Evolutionary conservation across 2,888 invertebrate species (phyloP).

Genomic region (Andrena dorsata): DNA sequence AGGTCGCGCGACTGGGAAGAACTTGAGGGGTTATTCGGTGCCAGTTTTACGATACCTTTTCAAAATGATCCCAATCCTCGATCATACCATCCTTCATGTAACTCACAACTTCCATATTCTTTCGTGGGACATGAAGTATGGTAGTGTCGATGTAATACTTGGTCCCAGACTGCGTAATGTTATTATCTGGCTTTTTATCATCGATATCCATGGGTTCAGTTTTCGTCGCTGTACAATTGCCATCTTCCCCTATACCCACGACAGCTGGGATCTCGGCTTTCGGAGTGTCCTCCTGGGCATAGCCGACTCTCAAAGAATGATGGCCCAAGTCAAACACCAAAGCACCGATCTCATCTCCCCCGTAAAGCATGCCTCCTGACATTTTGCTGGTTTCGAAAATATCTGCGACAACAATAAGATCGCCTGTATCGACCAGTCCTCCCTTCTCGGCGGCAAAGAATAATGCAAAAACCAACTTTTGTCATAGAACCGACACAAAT

Average conservation of each 20-base stretch:
- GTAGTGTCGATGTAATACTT: constrained; percentile 97
- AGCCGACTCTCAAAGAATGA: constrained; percentile 95
- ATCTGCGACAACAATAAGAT: constrained; percentile 43
- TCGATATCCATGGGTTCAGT: constrained; percentile 89
- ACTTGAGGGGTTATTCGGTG: neutral
- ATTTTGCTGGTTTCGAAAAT: constrained; percentile 55
- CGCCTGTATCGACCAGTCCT: neutral
- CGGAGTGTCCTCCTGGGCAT: constrained; percentile 99
- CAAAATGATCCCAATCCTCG: constrained; percentile 99
- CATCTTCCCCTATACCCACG: constrained; percentile 93
- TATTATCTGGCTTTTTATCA: constrained; percentile 91
- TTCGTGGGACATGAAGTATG: constrained; percentile 95
- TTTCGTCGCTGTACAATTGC: constrained; percentile 87
- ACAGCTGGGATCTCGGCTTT: constrained; percentile 98
- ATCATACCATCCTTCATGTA: constrained; percentile 99
- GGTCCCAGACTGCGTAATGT: constrained; percentile 88
- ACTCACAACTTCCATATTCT: constrained; percentile 94
- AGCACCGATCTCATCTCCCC: constrained; percentile 99
- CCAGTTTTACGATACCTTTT: constrained; percentile 88
- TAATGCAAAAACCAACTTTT: neutral
- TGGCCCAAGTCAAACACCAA: constrained; percentile 98
- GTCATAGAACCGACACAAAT: constrained; percentile 18
- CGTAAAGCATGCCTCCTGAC: constrained; percentile 89
- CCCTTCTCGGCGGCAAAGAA: neutral
- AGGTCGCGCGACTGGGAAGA: neutral